A percentile compares a stretch with the other conserved stretches of the same genome.
Conservation (phyloP, 2,113 vertebrate genomes). For the Hydrolagus affinis region DNA sequence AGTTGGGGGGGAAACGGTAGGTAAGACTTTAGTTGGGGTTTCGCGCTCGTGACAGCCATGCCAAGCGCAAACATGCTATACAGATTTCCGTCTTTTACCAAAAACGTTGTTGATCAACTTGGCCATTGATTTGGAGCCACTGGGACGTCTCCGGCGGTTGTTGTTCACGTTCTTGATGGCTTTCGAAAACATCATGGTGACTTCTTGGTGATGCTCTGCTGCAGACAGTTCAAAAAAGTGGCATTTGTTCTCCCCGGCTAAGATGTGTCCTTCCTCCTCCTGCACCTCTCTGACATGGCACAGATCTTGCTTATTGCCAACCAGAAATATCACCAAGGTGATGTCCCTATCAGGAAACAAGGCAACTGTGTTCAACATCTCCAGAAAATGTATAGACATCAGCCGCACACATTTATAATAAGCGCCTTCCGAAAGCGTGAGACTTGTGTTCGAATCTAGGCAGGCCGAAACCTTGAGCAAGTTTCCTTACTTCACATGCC, state of each 20-base stretch:
- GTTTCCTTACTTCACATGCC: no score
- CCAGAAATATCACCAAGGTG: conserved; percentile 60
- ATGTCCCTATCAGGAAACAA: conserved; percentile 47
- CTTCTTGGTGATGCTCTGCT: conserved; percentile 73
- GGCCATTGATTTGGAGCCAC: conserved; percentile 75
- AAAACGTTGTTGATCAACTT: conserved; percentile 80
- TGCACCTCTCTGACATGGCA: conserved; percentile 70
- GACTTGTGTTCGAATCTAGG: no score
- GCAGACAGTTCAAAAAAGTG: conserved; percentile 80
- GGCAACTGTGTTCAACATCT: background rate
- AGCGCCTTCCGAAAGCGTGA: no score
- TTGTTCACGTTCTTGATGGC: conserved; percentile 55
- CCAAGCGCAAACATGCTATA: conserved; percentile 49
- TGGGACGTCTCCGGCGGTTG: conserved; percentile 58
- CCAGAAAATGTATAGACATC: no score
- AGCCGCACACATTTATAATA: background rate
- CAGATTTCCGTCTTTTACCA: conserved; percentile 77
- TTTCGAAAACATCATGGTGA: conserved; percentile 67
- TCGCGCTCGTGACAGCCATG: no score
- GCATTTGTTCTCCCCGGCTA: conserved; percentile 63
- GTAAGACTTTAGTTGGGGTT: background rate
- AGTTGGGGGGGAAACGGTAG: background rate
- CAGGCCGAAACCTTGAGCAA: no score
- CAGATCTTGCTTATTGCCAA: conserved; percentile 83
- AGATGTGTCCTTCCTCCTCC: conserved; percentile 66